These are phyloP conservation scores for Orius insidiosus DNA, from an alignment of 1,140 invertebrate species.

Conservation along the genomic window DNA sequence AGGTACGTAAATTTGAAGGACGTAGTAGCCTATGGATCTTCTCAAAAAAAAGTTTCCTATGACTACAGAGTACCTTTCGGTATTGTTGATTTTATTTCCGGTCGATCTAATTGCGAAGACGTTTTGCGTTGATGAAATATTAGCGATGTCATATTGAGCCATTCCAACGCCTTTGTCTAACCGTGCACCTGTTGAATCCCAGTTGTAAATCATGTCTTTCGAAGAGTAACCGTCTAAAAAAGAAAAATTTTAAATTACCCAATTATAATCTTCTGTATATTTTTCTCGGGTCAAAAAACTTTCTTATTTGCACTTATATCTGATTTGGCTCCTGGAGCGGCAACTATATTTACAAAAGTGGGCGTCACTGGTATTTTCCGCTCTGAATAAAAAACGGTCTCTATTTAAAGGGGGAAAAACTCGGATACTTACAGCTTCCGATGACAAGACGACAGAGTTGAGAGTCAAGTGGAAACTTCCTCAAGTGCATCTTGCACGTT, in stretches of 20 bases:
- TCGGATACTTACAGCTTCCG: slow-evolving; percentile 40
- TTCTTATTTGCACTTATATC: background rate
- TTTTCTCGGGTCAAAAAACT: background rate
- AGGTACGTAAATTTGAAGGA: slow-evolving; percentile 44
- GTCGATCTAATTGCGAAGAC: slow-evolving; percentile 11
- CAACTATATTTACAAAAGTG: too few species aligned
- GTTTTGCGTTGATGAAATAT: slow-evolving; percentile 22
- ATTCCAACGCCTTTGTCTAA: slow-evolving; percentile 25
- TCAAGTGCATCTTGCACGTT: slow-evolving; percentile 43
- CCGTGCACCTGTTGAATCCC: slow-evolving; percentile 28
- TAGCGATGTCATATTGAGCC: slow-evolving; percentile 29
- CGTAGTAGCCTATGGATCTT: slow-evolving; percentile 35
- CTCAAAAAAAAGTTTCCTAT: slow-evolving; percentile 34
- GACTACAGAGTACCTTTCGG: slow-evolving; percentile 28
- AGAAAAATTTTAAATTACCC: too few species aligned
- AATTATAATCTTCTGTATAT: too few species aligned
- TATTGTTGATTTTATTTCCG: slow-evolving; percentile 4
- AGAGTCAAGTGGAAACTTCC: slow-evolving; percentile 45
- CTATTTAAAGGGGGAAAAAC: too few species aligned
- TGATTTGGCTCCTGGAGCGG: too few species aligned
- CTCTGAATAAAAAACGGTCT: too few species aligned
- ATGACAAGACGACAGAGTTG: slow-evolving; percentile 39
- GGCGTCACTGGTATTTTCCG: too few species aligned
- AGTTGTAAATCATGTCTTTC: slow-evolving; percentile 36
- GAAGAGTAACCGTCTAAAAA: slow-evolving; percentile 35